Base-by-base conservation (phyloP, 2,113 vertebrate genomes). In the Butorides virescens region DNA sequence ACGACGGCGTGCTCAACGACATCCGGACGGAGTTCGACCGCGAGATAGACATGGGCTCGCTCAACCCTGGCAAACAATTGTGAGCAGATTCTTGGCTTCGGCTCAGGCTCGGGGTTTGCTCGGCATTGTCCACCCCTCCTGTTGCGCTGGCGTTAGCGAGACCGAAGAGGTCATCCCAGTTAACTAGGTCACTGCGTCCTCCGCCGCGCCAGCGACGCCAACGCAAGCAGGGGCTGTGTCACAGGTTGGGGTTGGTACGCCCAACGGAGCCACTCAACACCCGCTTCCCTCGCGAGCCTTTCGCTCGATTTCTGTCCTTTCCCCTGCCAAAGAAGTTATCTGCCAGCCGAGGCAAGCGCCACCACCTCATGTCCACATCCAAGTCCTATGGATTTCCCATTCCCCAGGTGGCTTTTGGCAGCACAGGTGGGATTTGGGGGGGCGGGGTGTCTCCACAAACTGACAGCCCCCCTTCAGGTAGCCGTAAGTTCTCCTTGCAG, bases 31-130 rank as follows among this genome's bases (percentile, higher is more conserved):
- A 99, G 55, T 99, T 99, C 26, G 99, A 99, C 97, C 97, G 73
- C 1, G 99, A 99, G 92, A 98, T 99, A 7, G 99, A 99, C 80
- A 99, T 98, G 90, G 99, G 99, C 86, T 99, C 99, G 2, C 97
- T 99, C 76, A 99, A 99, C 96, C 99, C 99, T 0, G 99, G 99
- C 86, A 99, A 99, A 93, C 99, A 99, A 96, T 95, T 99, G 99
- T 99, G 94, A 99, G 99, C 97, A 37, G 34, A 27, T 32, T 80
- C 53, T 74, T 55, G 91, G 53, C 36, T 30, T 5, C 2, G 52
- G 80, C 91, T 92, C 10, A 6, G 76, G 29, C 77, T 52, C 2
- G 6, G 15, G 58, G 66, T 68, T 78, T 42, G 88, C 79, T 71
- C 42, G 6, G 50, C 67, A 37, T 81, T 89, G 82, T 80, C 66